phyloP scores from a whole-genome alignment of 2,113 vertebrate genomes.

The Pelecanus crispus region DNA sequence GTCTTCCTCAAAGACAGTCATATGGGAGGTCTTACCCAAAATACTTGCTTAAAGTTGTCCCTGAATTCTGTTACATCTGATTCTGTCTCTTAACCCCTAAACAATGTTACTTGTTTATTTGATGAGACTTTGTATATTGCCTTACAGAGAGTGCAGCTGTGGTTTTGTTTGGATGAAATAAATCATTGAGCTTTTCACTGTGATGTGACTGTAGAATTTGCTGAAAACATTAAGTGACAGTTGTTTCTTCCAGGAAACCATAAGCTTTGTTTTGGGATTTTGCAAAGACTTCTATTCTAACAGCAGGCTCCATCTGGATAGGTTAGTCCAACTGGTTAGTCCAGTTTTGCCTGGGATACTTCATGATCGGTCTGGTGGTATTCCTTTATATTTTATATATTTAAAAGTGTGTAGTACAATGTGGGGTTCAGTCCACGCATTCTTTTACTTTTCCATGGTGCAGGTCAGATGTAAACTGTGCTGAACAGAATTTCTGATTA shows the following conservation, averaged over 20 bases:
- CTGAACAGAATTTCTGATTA: not conserved
- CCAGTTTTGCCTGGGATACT: not conserved
- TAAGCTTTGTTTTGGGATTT: not conserved
- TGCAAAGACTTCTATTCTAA: not conserved
- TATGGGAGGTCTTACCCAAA: not conserved
- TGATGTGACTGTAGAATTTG: not conserved
- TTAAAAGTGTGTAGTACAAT: not conserved
- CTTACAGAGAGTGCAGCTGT: not conserved
- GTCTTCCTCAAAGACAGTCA: not conserved
- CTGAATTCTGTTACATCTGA: not conserved
- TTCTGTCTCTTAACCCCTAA: not conserved
- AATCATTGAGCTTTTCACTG: not conserved
- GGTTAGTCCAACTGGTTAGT: not conserved
- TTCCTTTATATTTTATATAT: no score
- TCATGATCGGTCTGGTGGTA: not conserved
- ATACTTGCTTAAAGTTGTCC: not conserved
- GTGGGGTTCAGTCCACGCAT: not conserved
- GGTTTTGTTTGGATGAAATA: not conserved
- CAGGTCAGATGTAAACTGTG: not conserved
- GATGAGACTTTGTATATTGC: not conserved
- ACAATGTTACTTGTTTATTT: not conserved
- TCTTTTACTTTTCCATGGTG: not conserved
- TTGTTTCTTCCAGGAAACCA: not conserved
- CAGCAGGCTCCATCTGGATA: not conserved
- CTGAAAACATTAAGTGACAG: not conserved